phyloP scores from a whole-genome alignment of 1,140 invertebrate genomes.

The Bradynema listronoti region DNA sequence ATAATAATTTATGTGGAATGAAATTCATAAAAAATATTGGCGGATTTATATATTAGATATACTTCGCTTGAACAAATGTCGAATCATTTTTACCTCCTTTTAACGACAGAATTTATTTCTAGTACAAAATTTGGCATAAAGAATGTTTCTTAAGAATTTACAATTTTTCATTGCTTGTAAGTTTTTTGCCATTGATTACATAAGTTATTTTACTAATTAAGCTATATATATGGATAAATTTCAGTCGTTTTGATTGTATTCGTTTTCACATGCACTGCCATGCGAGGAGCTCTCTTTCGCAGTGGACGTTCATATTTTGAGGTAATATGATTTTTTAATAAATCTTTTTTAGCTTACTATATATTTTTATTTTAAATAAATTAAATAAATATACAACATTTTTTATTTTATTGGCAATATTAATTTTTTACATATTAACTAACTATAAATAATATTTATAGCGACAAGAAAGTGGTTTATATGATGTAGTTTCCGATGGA shows the following conservation, averaged over 20 bases:
- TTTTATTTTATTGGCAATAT: not conserved
- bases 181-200: too few species aligned
- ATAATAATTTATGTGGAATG: too few species aligned
- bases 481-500: conserved; percentile 10
- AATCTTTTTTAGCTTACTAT: not conserved
- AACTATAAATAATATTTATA: not conserved
- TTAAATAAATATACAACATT: not conserved
- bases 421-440: not conserved
- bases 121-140: conserved; percentile 3
- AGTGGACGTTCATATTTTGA: not conserved
- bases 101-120: too few species aligned
- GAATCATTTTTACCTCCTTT: too few species aligned
- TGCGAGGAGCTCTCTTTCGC: conserved; percentile 8
- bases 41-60: too few species aligned
- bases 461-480: conserved; percentile 14
- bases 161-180: conserved; percentile 36
- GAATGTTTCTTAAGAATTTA: not conserved
- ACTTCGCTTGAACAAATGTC: too few species aligned
- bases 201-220: too few species aligned
- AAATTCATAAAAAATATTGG: too few species aligned
- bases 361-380: not conserved
- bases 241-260: not conserved
- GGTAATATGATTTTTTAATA: not conserved
- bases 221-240: too few species aligned
- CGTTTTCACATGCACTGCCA: not conserved